These are phyloP conservation scores for Echinometra lucunter DNA, from an alignment of 53 echinoderm and acorn worm species.

Conservation along the genomic window DNA sequence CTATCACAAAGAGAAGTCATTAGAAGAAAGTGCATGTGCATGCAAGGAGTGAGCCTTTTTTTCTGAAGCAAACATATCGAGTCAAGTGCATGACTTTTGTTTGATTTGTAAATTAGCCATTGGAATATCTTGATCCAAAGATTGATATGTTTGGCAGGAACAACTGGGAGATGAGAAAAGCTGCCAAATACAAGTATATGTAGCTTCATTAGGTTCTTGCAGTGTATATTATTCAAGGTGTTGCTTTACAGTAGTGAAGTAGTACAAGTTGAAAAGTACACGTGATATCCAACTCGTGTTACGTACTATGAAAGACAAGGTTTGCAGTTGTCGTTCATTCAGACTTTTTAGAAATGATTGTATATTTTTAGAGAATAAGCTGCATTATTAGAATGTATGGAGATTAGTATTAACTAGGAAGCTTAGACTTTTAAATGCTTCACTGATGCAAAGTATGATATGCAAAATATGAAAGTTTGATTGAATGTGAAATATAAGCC, in stretches of 20 bases:
- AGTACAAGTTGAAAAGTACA: neutral
- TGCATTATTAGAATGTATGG: neutral
- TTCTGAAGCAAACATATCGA: neutral
- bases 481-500: neutral
- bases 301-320: neutral
- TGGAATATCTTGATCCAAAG: neutral
- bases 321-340: neutral
- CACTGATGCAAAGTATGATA: neutral
- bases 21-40: neutral
- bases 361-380: neutral
- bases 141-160: neutral
- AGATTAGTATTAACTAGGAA: neutral
- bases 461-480: neutral
- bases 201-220: neutral
- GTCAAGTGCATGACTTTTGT: neutral
- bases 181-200: too few species aligned
- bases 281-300: neutral
- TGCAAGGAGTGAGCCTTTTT: neutral
- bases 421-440: neutral
- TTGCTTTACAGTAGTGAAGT: neutral
- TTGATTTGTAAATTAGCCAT: neutral
- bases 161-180: neutral
- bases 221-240: neutral
- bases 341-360: neutral
- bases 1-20: neutral